Base-by-base conservation (phyloP, 2,113 vertebrate species). In the Xyliphius kryptos region DNA sequence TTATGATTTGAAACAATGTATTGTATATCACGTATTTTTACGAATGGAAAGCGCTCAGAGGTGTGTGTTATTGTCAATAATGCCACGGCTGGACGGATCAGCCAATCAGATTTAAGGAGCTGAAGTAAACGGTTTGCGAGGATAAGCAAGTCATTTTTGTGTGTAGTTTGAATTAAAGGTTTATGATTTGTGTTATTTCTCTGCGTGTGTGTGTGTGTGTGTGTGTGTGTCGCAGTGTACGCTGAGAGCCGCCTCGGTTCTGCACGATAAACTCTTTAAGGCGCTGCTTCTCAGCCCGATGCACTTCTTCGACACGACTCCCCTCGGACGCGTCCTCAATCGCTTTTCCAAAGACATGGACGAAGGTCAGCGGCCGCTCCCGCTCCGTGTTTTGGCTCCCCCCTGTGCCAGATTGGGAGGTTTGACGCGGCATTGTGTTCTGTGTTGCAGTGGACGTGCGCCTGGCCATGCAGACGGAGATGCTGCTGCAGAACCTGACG, bases 341-440 rank as follows among this genome's bases (percentile, higher is more conserved):
- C 85, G 87, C 61, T 91, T 91, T 81, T 89, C 89, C 76, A 80
- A 79, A 69, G 89, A 91, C 82, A 86, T 91, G 83, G 89, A 91
- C 49, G 87, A 90, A 76, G 89, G 89, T 91, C 70, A 85, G 86
- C 16, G 47, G 70, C 73, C n/a, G 67, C 56, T 15, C 66, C 46
- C 19, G 7, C 20, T 21, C 19, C 21, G 58, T 2, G 11, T 40
- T 56, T 20, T 6, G 32, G 32, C 54, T 61, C 43, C 51, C 15
- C 17, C 57, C 47, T 66, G n/a, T 36, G 13, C 52, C 47, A 11
- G 57, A 53, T 16, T 4, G 10, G 37, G 60, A 38, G 2, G 3
- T 46, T 37, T 64, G 7, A 48, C 22, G 9, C 2, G 4, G 13
- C n/a, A 36, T 43, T 66, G 22, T 32, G 26, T n/a, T n/a, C 43